These are phyloP conservation scores for Venustaconcha ellipsiformis DNA, from an alignment of 1,140 invertebrate species.

Conservation along the genomic window DNA sequence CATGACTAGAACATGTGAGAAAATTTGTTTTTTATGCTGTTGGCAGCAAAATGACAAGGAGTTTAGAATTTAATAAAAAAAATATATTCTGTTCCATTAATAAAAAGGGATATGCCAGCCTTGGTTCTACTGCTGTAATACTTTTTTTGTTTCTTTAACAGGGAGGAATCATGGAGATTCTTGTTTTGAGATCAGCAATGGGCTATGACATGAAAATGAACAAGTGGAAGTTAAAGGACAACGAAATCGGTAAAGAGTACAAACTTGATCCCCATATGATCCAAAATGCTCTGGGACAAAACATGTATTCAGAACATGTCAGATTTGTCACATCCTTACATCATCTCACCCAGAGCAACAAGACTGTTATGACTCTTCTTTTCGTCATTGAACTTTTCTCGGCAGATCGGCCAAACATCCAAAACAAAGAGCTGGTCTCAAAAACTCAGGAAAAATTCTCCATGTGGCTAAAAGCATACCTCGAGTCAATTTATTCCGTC, in stretches of 20 bases:
- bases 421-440: constrained; percentile 87
- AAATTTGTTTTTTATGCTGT: no score
- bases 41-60: no score
- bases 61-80: no score
- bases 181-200: constrained; percentile 89
- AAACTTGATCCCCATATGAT: constrained; percentile 84
- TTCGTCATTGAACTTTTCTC: constrained; percentile 91
- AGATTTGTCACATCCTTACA: constrained; percentile 54
- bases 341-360: constrained; percentile 77
- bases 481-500: constrained; percentile 82
- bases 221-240: constrained; percentile 76
- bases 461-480: constrained; percentile 85
- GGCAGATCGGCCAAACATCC: constrained; percentile 82
- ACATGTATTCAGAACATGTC: constrained; percentile 58
- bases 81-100: no score
- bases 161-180: constrained; percentile 90
- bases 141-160: constrained; percentile 36
- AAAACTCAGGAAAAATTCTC: constrained; percentile 93
- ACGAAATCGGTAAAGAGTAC: constrained; percentile 35
- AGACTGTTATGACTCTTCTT: constrained; percentile 89
- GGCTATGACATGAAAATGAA: constrained; percentile 86
- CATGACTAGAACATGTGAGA: no score
- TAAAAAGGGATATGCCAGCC: no score
- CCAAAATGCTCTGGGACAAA: constrained; percentile 71
- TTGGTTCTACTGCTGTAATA: no score